phyloP scores from a whole-genome alignment of 1,140 invertebrate genomes.

The Cotesia vestalis region DNA sequence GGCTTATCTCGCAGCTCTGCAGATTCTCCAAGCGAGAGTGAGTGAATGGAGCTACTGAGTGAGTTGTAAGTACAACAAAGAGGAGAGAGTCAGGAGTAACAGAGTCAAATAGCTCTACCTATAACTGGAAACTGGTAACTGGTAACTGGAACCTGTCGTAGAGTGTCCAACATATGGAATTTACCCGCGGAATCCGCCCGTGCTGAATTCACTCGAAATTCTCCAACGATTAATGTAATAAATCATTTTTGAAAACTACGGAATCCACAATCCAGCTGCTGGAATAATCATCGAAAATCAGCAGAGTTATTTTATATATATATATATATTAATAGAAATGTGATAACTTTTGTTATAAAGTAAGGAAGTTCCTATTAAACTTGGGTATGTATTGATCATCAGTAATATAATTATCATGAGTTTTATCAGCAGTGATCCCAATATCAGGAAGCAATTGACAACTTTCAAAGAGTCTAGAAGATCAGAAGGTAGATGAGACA shows the following conservation, averaged over 20 bases:
- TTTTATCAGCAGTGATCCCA: constrained; percentile 15
- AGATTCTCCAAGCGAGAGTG: constrained; percentile 32
- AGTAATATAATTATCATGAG: constrained; percentile 1
- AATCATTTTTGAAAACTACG: constrained; percentile 27
- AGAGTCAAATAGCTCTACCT: no score
- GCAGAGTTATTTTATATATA: background rate
- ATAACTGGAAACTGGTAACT: constrained; percentile 1
- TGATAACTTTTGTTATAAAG: background rate
- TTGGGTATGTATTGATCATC: no score
- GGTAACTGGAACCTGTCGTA: constrained; percentile 15
- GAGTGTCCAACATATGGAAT: constrained; percentile 32
- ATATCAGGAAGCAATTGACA: background rate
- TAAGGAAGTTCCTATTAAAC: no score
- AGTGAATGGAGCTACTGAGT: background rate
- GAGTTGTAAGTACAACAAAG: no score
- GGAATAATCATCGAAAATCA: constrained; percentile 1
- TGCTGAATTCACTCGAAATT: constrained; percentile 12
- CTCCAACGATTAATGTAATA: constrained; percentile 34
- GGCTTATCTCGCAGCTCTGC: constrained; percentile 41
- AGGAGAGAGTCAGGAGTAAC: no score
- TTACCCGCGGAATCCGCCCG: constrained; percentile 21
- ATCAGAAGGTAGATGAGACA: background rate
- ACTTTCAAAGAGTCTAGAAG: background rate
- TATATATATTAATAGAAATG: background rate
- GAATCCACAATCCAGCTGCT: constrained; percentile 21